Percentiles rank a stretch among this genome's conserved stretches.
These are phyloP conservation scores for Neolamprologus brichardi DNA, from an alignment of 2,113 vertebrate species.

Conservation along the genomic window DNA sequence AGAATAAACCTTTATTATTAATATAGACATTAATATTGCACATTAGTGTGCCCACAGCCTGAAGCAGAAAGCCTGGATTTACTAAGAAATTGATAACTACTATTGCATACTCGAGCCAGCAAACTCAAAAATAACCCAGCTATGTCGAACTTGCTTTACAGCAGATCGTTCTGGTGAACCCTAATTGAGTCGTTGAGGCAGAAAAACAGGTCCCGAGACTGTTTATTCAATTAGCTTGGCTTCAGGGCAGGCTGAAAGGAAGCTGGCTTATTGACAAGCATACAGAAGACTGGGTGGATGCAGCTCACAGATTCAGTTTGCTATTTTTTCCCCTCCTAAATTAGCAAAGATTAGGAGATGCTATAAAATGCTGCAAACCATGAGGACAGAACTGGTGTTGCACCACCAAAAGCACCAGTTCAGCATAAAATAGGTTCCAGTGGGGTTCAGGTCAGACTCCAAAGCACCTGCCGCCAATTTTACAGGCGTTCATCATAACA, in stretches of 20 bases:
- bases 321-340: not conserved
- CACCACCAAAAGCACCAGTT: accelerated
- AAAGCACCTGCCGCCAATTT: not conserved
- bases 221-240: not conserved
- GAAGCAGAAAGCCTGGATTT: not conserved
- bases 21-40: not conserved
- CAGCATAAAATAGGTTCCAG: not conserved
- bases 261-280: not conserved
- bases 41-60: not conserved
- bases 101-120: not conserved
- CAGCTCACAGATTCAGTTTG: not conserved
- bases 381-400: not conserved
- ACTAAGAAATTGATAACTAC: not conserved
- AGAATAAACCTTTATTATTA: not conserved
- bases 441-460: not conserved
- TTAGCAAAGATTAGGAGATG: not conserved
- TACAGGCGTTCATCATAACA: not conserved
- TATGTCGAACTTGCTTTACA: not conserved
- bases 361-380: not conserved
- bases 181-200: not conserved
- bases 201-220: not conserved
- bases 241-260: accelerated
- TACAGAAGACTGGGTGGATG: not conserved
- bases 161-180: not conserved
- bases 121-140: not conserved